These are phyloP conservation scores for Nautilus pompilius DNA, from an alignment of 1,140 invertebrate genomes.

Conservation along the genomic window DNA sequence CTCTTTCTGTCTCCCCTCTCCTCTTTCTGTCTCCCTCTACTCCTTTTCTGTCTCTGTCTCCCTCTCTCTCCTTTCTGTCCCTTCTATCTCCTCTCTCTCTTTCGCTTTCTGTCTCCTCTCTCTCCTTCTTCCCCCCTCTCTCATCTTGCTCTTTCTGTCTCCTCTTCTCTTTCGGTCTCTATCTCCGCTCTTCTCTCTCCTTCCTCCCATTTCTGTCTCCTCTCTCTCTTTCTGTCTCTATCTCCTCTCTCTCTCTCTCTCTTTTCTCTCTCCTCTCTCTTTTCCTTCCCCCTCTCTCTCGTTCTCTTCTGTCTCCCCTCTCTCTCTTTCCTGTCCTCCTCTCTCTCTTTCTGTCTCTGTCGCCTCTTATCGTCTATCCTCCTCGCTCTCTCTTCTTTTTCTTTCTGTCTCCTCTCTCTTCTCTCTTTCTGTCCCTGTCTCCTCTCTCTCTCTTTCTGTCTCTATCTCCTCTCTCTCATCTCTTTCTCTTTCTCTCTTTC, in stretches of 20 bases:
- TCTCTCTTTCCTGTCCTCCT: not conserved
- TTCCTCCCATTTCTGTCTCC: not conserved
- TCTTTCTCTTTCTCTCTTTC: not conserved
- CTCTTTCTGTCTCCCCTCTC: slow-evolving; percentile 3
- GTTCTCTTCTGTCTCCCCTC: not conserved
- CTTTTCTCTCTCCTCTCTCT: not conserved
- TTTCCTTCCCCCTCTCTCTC: not conserved
- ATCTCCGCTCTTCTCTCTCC: not conserved
- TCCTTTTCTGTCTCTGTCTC: not conserved
- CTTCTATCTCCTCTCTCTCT: not conserved
- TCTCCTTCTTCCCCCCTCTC: not conserved
- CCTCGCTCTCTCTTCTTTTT: too few relatives aligned
- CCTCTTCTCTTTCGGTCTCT: not conserved
- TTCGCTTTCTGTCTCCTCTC: not conserved
- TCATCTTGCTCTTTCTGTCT: not conserved
- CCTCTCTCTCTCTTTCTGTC: not conserved
- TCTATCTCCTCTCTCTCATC: not conserved
- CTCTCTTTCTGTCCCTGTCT: not conserved
- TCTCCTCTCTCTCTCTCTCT: slow-evolving; percentile 7
- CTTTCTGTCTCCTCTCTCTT: too few relatives aligned
- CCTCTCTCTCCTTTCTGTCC: not conserved
- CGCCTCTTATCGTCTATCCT: too few relatives aligned
- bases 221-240: not conserved
- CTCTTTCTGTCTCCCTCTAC: not conserved
- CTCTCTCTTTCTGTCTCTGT: not conserved